Evolutionary conservation across 2,888 invertebrate species (phyloP).

Genomic region (Drosophila peninsularis): DNA sequence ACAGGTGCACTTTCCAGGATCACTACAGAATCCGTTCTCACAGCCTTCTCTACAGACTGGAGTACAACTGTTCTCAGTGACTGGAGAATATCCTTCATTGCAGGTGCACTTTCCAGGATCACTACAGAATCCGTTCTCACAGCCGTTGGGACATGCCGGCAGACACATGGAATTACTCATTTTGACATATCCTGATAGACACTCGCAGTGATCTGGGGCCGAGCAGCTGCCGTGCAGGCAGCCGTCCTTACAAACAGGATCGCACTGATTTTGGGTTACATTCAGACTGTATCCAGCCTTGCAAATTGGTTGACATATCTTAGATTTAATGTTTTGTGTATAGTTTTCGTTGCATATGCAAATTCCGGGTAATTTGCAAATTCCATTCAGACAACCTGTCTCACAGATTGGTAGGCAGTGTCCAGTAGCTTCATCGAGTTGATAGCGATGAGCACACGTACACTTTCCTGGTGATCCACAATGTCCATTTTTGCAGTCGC

Average conservation of each 20-base stretch:
- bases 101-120: constrained; percentile 30
- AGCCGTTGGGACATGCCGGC: constrained; percentile 22
- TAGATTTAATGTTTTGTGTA: constrained; percentile 69
- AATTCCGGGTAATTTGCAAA: constrained; percentile 85
- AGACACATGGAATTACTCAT: constrained; percentile 77
- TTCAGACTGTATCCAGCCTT: constrained; percentile 36
- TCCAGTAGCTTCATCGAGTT: constrained; percentile 37
- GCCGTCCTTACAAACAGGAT: constrained; percentile 62
- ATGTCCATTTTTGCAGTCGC: constrained; percentile 74
- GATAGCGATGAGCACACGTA: constrained; percentile 58
- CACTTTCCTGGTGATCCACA: constrained; percentile 78
- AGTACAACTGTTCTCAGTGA: constrained; percentile 8
- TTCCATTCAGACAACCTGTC: constrained; percentile 77
- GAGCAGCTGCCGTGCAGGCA: constrained; percentile 86
- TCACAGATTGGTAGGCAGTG: constrained; percentile 78
- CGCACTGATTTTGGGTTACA: constrained; percentile 32
- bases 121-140: constrained; percentile 17
- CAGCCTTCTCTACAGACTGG: constrained; percentile 23
- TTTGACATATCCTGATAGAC: constrained; percentile 86
- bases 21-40: constrained; percentile 26
- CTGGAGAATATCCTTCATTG: constrained; percentile 10
- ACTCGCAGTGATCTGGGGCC: constrained; percentile 89
- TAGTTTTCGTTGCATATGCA: constrained; percentile 87
- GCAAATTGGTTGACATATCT: constrained; percentile 76
- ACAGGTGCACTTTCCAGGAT: neutral